Percentiles rank a stretch among this genome's conserved stretches.
These are phyloP conservation scores for Himalopsyche kuldschensis DNA, from an alignment of 2,888 invertebrate genomes.

Conservation along the genomic window DNA sequence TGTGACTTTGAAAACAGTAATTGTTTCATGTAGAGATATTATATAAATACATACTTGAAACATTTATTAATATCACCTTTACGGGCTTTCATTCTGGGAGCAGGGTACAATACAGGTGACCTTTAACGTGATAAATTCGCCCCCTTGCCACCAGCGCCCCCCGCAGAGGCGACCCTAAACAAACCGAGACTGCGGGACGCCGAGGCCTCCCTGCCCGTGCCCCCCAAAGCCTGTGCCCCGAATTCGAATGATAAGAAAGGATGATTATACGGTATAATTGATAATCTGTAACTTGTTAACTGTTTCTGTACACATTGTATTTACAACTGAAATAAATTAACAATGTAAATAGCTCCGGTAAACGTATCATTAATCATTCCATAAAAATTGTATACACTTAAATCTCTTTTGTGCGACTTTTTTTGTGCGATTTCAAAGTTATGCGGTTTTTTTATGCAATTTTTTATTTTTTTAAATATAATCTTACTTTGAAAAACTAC, in stretches of 20 bases:
- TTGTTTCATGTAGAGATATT: neutral
- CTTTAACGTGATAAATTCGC: slow-evolving; percentile 38
- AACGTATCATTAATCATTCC: too few species aligned
- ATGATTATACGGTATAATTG: neutral
- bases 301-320: neutral
- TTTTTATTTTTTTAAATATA: too few species aligned
- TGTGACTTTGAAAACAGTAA: neutral
- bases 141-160: slow-evolving; percentile 46
- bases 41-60: neutral
- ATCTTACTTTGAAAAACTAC: too few species aligned
- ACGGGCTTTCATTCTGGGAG: neutral
- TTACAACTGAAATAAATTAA: neutral
- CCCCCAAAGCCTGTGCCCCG: slow-evolving; percentile 15
- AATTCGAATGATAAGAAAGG: slow-evolving; percentile 1
- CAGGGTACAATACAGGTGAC: slow-evolving; percentile 20
- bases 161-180: slow-evolving; percentile 50
- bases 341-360: neutral
- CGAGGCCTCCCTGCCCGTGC: slow-evolving; percentile 47
- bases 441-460: too few species aligned
- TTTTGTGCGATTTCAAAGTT: too few species aligned
- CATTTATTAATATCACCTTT: neutral
- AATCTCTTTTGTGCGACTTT: too few species aligned
- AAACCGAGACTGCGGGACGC: slow-evolving; percentile 59
- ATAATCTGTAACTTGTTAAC: neutral
- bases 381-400: too few species aligned